phyloP scores from a whole-genome alignment of 2,113 vertebrate genomes.

The Neotoma lepida region DNA sequence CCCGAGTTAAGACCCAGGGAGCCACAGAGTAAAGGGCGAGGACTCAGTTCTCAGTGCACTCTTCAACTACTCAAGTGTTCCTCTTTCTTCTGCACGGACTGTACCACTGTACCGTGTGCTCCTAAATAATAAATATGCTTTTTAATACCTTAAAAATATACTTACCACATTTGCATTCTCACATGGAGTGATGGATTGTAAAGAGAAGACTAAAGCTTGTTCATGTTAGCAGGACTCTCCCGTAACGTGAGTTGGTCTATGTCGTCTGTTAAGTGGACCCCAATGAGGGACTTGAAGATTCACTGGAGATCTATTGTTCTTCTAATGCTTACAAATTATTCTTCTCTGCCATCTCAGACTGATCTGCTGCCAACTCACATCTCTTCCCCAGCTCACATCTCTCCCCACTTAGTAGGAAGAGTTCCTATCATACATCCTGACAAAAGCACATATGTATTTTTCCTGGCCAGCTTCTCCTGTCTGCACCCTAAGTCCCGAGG shows the following conservation, averaged over 20 bases:
- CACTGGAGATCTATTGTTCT: constrained; percentile 19
- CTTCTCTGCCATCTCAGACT: background rate
- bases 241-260: background rate
- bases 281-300: background rate
- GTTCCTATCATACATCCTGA: background rate
- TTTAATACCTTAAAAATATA: background rate
- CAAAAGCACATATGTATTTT: background rate
- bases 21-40: background rate
- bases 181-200: background rate
- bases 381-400: background rate
- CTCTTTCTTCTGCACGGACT: background rate
- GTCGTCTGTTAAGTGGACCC: constrained; percentile 17
- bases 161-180: background rate
- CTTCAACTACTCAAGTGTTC: background rate
- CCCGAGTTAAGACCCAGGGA: too few relatives aligned
- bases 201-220: background rate
- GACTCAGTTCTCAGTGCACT: background rate
- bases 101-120: too few relatives aligned
- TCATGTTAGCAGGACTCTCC: background rate
- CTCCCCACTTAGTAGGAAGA: background rate
- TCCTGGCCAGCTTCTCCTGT: background rate
- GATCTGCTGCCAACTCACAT: background rate
- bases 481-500: background rate
- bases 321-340: background rate
- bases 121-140: background rate